Base-by-base conservation (phyloP, 2,113 vertebrate genomes). In the Rhinoderma darwinii region DNA sequence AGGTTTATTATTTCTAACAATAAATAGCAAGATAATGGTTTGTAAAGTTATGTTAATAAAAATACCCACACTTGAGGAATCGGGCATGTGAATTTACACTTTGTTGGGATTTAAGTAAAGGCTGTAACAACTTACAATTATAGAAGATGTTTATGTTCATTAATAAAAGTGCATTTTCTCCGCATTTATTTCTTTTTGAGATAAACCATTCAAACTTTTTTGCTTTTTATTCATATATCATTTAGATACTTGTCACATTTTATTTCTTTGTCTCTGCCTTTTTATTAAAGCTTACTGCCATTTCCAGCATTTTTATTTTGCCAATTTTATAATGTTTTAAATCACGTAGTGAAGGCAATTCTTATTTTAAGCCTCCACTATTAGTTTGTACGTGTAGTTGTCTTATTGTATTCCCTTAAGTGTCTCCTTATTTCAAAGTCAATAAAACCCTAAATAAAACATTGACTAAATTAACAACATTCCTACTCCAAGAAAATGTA, bases 391-490 rank as follows among this genome's bases (percentile, higher is more conserved):
- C 54, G 61, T 44, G 17, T 66, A 66, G 61, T 82, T 82, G 79
- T 63, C 56, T 63, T 82, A 43, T 37, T 44, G 56, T 82, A 66
- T 66, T 82, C 79, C 79, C 59, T 66, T 82, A 66, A 82, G 79
- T 82, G 79, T 56, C 79, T 82, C 37, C 56, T 63, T 27, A 82
- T 82, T 82, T 82, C 79, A 63, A 63, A 82, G 79, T 82, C 79
- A 82, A 82, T 82, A 82, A 82, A 82, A 82, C 56, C 56, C 41
- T 82, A 82, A 82, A 82, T 82, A 82, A 82, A 82, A 82, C 56
- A 82, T 66, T 66, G 32, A n/a, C 56, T 82, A 59, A 82, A 82
- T 82, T 82, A 82, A 44, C 79, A 66, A 43, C 41, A 54, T 78
- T 56, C 14, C n/a, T 43, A 78, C 47, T 54, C 50, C 32, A 25